Evolutionary conservation across 30 jellyfish, hydroid and myxozoan genomes (phyloP).

Genomic region (Morbakka virulenta): DNA sequence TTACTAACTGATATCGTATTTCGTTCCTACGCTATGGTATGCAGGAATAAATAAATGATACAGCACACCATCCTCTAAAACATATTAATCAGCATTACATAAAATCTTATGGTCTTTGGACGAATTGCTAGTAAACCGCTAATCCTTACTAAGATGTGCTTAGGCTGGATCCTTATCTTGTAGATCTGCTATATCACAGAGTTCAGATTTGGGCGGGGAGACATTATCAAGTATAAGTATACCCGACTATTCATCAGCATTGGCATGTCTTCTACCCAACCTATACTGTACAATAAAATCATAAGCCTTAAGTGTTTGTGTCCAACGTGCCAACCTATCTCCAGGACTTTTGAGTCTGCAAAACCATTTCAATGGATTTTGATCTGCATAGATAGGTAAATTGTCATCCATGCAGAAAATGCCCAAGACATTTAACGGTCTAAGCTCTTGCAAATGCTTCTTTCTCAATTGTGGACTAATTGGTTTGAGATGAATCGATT

Average conservation of each 20-base stretch:
- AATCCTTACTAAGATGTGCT: conserved; percentile 5
- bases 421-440: conserved; percentile 29
- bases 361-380: conserved; percentile 47
- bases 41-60: conserved; percentile 53
- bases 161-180: conserved; percentile 28
- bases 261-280: conserved; percentile 33
- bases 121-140: conserved; percentile 29
- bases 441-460: conserved; percentile 45
- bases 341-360: conserved; percentile 3
- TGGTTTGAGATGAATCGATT: background rate
- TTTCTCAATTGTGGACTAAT: conserved; percentile 35
- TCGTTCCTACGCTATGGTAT: conserved; percentile 19
- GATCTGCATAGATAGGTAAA: conserved; percentile 51
- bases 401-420: conserved; percentile 32
- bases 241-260: conserved; percentile 59
- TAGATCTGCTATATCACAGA: conserved; percentile 14
- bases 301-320: conserved; percentile 30
- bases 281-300: conserved; percentile 36
- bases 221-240: conserved; percentile 15
- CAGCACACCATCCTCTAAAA: conserved; percentile 17
- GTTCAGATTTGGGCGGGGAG: conserved; percentile 34
- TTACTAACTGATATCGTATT: conserved; percentile 38
- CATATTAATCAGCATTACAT: conserved; percentile 13
- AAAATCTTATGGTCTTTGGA: conserved; percentile 17
- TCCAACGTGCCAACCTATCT: conserved; percentile 55